Conservation (phyloP, 2,888 invertebrate species). For the Odontocolon sp. region DNA sequence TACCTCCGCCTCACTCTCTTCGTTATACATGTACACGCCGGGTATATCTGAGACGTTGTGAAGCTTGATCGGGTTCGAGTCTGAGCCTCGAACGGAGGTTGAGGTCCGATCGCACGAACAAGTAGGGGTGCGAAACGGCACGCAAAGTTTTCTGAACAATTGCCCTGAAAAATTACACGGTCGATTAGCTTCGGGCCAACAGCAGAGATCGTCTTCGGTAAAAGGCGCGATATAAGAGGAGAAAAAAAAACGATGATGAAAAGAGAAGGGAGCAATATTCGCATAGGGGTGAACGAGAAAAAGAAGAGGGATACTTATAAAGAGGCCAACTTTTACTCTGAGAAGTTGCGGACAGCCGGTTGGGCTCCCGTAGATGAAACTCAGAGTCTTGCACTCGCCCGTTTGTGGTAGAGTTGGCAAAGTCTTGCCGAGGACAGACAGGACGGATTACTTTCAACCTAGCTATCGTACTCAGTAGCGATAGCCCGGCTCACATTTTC, state of each 20-base stretch:
- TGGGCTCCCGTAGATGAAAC: conserved; percentile 34
- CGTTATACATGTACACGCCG: not conserved
- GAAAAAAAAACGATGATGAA: conserved; percentile 25
- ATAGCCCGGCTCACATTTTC: not conserved
- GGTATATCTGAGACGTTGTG: not conserved
- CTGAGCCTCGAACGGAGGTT: not conserved
- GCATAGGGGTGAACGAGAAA: conserved; percentile 13
- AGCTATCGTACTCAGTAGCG: not conserved
- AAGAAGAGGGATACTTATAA: conserved; percentile 19
- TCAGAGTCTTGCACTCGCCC: conserved; percentile 17
- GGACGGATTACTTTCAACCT: conserved; percentile 65
- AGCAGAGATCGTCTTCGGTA: conserved; percentile 25
- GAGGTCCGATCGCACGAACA: conserved; percentile 7
- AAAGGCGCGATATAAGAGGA: conserved; percentile 15
- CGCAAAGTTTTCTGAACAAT: conserved; percentile 70
- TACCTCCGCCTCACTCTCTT: not conserved
- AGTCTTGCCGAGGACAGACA: conserved; percentile 66
- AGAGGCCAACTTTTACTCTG: conserved; percentile 25
- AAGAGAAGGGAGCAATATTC: conserved; percentile 52
- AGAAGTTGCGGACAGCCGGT: conserved; percentile 24
- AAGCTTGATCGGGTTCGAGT: not conserved
- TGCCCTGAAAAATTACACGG: conserved; percentile 73
- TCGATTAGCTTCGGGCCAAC: conserved; percentile 68
- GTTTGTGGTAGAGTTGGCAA: conserved; percentile 44
- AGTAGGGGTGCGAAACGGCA: conserved; percentile 4